Evolutionary conservation across 92 coral and sea anemone genomes (phyloP).

Genomic region (Paramuricea clavata): DNA sequence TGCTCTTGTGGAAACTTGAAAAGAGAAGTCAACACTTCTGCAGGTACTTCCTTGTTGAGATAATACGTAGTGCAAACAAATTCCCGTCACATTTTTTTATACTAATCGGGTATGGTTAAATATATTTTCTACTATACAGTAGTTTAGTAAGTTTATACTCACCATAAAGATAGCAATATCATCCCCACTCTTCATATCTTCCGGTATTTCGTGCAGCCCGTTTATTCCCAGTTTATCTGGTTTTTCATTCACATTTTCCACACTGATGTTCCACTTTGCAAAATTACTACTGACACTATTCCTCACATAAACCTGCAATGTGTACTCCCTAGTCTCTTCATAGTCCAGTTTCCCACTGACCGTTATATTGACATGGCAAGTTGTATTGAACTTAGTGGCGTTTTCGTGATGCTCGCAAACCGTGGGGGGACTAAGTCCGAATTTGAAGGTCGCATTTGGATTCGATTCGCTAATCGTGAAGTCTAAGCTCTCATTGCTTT

Average conservation of each 20-base stretch:
- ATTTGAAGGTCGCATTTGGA: slow-evolving; percentile 61
- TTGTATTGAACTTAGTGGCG: slow-evolving; percentile 33
- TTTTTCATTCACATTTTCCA: slow-evolving; percentile 80
- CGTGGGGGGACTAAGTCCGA: slow-evolving; percentile 59
- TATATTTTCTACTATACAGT: no score
- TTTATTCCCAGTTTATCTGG: slow-evolving; percentile 78
- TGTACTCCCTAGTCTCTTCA: slow-evolving; percentile 69
- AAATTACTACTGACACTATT: slow-evolving; percentile 35
- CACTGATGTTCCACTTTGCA: slow-evolving; percentile 50
- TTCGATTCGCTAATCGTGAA: slow-evolving; percentile 79
- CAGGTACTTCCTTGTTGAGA: no score
- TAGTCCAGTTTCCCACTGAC: slow-evolving; percentile 79
- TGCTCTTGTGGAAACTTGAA: no score
- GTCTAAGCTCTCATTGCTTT: slow-evolving; percentile 73
- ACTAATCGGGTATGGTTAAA: no score
- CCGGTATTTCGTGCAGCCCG: slow-evolving; percentile 67
- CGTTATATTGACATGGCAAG: slow-evolving; percentile 70
- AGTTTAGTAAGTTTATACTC: slow-evolving; percentile 17
- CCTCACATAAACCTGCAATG: slow-evolving; percentile 71
- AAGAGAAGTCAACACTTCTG: no score
- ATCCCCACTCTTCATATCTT: slow-evolving; percentile 69
- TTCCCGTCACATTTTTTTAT: no score
- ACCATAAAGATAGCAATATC: slow-evolving; percentile 80
- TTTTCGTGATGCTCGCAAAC: slow-evolving; percentile 61
- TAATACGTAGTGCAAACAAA: no score